Conservation (phyloP, 2,113 vertebrate genomes). For the chimpanzee (Pan troglodytes) region DNA sequence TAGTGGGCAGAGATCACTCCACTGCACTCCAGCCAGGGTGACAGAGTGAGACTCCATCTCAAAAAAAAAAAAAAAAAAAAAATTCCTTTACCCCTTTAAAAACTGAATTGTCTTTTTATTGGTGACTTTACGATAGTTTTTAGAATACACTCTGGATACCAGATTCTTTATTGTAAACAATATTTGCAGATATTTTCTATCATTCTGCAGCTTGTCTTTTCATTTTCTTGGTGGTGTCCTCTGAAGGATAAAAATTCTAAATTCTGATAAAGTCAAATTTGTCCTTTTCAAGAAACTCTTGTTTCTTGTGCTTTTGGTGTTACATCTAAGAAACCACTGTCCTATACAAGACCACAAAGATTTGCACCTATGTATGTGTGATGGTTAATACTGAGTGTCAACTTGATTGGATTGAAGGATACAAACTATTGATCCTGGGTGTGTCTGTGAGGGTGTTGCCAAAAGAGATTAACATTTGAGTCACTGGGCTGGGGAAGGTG, state of each 20-base stretch:
- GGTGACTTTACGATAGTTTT: neutral
- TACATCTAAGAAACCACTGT: neutral
- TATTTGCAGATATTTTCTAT: neutral
- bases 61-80: neutral
- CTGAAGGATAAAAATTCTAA: neutral
- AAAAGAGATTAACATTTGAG: too few species aligned
- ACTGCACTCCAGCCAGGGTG: too few species aligned
- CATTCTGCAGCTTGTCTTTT: neutral
- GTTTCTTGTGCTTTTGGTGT: neutral
- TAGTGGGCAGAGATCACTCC: rapidly evolving
- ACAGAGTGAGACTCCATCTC: too few species aligned
- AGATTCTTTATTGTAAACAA: neutral
- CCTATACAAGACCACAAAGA: neutral
- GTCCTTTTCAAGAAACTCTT: neutral
- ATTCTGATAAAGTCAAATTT: neutral
- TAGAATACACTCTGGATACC: neutral
- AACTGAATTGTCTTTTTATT: neutral
- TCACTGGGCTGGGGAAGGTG: too few species aligned
- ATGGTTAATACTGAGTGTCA: too few species aligned
- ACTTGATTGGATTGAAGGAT: too few species aligned
- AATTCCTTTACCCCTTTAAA: neutral
- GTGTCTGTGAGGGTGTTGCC: too few species aligned
- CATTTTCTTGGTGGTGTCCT: neutral
- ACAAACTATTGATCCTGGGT: too few species aligned
- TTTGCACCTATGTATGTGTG: too few species aligned